Evolutionary conservation across 2,888 invertebrate species (phyloP).

Genomic region (Mayetiola destructor): DNA sequence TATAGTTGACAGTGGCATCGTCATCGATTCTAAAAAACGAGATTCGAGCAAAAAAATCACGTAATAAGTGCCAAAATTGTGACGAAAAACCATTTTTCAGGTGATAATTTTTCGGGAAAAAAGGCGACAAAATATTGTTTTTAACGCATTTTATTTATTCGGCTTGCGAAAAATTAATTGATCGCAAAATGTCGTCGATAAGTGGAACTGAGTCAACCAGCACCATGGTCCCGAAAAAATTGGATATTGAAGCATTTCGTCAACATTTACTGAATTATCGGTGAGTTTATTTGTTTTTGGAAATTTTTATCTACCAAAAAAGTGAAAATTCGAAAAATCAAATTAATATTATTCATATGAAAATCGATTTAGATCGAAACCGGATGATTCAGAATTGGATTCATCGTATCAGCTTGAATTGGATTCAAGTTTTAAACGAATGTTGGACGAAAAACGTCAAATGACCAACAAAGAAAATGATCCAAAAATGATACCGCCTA

Average conservation of each 20-base stretch:
- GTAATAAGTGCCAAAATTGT: too few species aligned
- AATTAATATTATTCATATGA: too few species aligned
- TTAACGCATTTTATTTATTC: too few species aligned
- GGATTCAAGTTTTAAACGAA: constrained; percentile 2
- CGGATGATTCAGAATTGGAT: not conserved
- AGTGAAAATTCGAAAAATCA: too few species aligned
- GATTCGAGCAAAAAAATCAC: too few species aligned
- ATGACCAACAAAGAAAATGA: constrained; percentile 3
- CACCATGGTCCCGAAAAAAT: not conserved
- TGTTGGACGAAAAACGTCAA: constrained; percentile 1
- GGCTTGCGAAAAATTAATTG: not conserved
- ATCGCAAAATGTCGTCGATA: not conserved
- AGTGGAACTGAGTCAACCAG: not conserved
- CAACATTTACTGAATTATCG: constrained; percentile 3
- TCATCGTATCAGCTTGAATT: not conserved
- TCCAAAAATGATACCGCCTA: not conserved
- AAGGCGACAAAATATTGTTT: too few species aligned
- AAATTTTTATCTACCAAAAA: not conserved
- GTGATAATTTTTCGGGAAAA: too few species aligned
- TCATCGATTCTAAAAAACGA: too few species aligned
- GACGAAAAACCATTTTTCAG: too few species aligned
- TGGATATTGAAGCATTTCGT: constrained; percentile 7
- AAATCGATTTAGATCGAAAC: not conserved
- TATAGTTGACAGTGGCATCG: too few species aligned
- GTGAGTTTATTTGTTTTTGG: not conserved